Evolutionary conservation across 2,113 vertebrate species (phyloP).

Genomic region (Pungitius pungitius): DNA sequence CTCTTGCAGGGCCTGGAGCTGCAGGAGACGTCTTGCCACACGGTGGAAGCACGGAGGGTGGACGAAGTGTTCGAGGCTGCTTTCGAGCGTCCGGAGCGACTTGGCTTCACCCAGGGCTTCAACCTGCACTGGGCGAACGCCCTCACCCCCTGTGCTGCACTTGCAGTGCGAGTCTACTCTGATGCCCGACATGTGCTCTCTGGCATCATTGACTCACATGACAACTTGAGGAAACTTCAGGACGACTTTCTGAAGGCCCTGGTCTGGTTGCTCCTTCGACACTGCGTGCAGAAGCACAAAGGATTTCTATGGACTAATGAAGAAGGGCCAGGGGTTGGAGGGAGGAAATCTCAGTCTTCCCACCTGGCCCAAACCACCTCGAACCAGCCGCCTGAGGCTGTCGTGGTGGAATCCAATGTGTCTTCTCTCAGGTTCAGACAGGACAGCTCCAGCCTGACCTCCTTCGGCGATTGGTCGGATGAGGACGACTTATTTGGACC

Average conservation of each 20-base stretch:
- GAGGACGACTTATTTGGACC: constrained; percentile 90
- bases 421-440: constrained; percentile 69
- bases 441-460: constrained; percentile 84
- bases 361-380: constrained; percentile 70
- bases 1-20: constrained; percentile 90
- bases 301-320: constrained; percentile 62
- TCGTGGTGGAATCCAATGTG: constrained; percentile 65
- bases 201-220: constrained; percentile 93
- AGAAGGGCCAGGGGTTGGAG: constrained; percentile 71
- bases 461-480: constrained; percentile 91
- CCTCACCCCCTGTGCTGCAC: constrained; percentile 88
- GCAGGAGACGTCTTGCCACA: constrained; percentile 97
- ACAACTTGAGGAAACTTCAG: constrained; percentile 91
- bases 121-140: constrained; percentile 92
- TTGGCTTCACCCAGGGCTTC: constrained; percentile 80
- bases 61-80: constrained; percentile 94
- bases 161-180: constrained; percentile 90
- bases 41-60: constrained; percentile 92
- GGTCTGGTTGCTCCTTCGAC: constrained; percentile 90
- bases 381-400: constrained; percentile 61
- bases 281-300: constrained; percentile 79
- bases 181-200: constrained; percentile 92
- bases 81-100: constrained; percentile 85
- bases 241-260: constrained; percentile 93
- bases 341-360: constrained; percentile 75